These are phyloP conservation scores for Cancer borealis DNA, from an alignment of 2,888 invertebrate species.

Conservation along the genomic window DNA sequence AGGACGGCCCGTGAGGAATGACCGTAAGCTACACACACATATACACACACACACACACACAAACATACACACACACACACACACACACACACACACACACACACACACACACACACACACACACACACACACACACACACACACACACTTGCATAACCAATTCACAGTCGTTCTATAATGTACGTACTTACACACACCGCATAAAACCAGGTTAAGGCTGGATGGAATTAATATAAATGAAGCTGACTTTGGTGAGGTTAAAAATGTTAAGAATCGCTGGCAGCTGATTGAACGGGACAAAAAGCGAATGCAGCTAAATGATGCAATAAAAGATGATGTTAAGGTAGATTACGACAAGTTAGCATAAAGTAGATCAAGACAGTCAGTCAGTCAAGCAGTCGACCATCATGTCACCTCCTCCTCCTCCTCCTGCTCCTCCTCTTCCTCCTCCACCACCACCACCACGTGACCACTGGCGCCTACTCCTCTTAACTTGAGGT, in stretches of 20 bases:
- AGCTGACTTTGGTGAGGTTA: conserved; percentile 23
- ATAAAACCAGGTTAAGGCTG: neutral
- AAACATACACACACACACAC: conserved; percentile 13
- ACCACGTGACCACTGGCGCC: neutral
- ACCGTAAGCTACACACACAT: neutral
- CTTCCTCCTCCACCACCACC: no score
- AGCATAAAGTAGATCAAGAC: conserved; percentile 24
- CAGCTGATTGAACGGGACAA: neutral
- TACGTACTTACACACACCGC: neutral
- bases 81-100: conserved; percentile 14
- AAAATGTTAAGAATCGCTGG: neutral
- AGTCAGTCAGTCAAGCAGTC: neutral
- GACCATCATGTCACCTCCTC: neutral
- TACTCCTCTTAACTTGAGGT: conserved; percentile 35
- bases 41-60: conserved; percentile 5
- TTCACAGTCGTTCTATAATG: neutral
- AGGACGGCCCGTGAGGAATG: conserved; percentile 18
- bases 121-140: neutral
- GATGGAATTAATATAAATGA: neutral
- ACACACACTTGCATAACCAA: neutral
- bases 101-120: neutral
- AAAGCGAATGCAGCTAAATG: conserved; percentile 6
- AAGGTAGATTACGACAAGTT: neutral
- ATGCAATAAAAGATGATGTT: neutral
- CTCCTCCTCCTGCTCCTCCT: neutral